Percentiles rank a stretch among this genome's conserved stretches.
Conservation (phyloP, 2,113 vertebrate species). For the Prionailurus bengalensis region DNA sequence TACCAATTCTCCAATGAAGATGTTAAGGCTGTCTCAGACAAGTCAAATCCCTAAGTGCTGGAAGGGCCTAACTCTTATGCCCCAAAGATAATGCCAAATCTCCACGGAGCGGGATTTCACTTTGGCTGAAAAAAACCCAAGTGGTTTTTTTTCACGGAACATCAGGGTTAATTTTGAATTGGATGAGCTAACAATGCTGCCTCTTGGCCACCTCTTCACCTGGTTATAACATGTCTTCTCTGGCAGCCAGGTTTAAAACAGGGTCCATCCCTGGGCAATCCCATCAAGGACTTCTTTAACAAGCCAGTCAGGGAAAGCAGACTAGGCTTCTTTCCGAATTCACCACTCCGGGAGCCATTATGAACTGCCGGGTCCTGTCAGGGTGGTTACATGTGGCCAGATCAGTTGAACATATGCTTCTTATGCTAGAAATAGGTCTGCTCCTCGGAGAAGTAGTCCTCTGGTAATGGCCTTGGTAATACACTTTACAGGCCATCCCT, state of each 20-base stretch:
- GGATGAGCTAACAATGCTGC: background rate
- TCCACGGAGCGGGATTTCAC: background rate
- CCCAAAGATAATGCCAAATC: background rate
- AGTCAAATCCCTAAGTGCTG: background rate
- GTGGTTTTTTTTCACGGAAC: background rate
- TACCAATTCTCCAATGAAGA: background rate
- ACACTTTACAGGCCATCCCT: accelerated
- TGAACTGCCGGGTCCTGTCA: background rate
- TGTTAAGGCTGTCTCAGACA: background rate
- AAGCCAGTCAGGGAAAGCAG: constrained; percentile 42
- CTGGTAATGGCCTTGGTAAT: background rate
- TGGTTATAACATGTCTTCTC: background rate
- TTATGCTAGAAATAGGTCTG: background rate
- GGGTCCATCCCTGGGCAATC: background rate
- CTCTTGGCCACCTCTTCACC: background rate
- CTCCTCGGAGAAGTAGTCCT: background rate
- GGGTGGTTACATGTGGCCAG: background rate
- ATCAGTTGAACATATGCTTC: background rate
- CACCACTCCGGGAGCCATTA: background rate
- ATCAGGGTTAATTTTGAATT: background rate
- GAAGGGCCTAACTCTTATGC: background rate
- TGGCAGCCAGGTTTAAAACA: background rate
- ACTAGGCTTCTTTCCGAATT: background rate
- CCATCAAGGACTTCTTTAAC: background rate
- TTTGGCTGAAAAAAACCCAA: background rate